phyloP scores from a whole-genome alignment of 2,888 invertebrate genomes.

The Acronicta psi region DNA sequence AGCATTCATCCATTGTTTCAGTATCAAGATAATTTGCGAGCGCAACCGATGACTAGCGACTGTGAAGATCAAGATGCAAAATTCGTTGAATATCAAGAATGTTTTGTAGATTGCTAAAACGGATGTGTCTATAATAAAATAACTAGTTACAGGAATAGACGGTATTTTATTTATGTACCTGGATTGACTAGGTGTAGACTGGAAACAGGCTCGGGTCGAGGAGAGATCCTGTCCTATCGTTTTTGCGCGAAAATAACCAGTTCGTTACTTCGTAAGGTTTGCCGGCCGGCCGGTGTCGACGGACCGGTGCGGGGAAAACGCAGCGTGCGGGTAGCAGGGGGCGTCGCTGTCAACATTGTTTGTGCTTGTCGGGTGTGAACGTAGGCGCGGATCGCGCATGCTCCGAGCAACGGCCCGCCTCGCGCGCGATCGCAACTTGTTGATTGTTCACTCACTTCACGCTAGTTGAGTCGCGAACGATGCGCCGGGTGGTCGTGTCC shows the following conservation, averaged over 20 bases:
- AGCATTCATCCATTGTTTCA: constrained; percentile 58
- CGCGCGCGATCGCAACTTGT: constrained; percentile 84
- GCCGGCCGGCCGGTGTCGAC: constrained; percentile 55
- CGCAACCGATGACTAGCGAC: constrained; percentile 44
- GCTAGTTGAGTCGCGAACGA: constrained; percentile 82
- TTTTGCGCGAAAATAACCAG: constrained; percentile 87
- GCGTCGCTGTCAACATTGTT: constrained; percentile 71
- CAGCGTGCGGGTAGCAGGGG: constrained; percentile 47
- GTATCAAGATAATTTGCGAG: constrained; percentile 57
- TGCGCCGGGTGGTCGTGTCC: constrained; percentile 82
- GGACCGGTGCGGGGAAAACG: constrained; percentile 42
- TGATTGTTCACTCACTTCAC: constrained; percentile 87
- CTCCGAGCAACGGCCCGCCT: constrained; percentile 80
- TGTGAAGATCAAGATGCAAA: constrained; percentile 52
- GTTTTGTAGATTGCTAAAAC: constrained; percentile 67
- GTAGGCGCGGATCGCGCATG: constrained; percentile 83
- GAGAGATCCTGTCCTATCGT: constrained; percentile 72
- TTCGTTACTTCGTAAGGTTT: constrained; percentile 64
- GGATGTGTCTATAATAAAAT: constrained; percentile 47
- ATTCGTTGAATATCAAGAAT: constrained; percentile 63
- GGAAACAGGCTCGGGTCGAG: constrained; percentile 62
- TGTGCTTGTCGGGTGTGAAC: constrained; percentile 75
- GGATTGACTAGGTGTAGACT: constrained; percentile 59
- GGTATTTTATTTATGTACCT: constrained; percentile 64
- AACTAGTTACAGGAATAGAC: constrained; percentile 34